Evolutionary conservation across 2,888 invertebrate species (phyloP).

Genomic region (Tridacna crocea): DNA sequence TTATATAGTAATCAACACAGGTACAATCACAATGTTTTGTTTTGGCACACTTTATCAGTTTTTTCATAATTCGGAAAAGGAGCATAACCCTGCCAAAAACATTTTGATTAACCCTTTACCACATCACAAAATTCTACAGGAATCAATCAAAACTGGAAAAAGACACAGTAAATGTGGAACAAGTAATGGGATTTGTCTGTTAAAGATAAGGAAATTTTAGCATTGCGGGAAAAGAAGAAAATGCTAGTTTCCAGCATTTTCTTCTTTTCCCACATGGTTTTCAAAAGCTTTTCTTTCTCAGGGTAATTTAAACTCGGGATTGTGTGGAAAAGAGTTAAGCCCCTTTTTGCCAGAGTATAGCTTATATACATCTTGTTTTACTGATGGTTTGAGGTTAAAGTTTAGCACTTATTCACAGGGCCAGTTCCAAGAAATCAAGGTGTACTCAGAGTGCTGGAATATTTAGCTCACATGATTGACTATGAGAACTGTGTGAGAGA

Average conservation of each 20-base stretch:
- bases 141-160: no score
- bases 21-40: no score
- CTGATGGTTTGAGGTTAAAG: neutral
- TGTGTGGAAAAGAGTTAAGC: neutral
- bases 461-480: slow-evolving; percentile 75
- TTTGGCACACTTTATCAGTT: no score
- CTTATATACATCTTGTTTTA: no score
- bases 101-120: no score
- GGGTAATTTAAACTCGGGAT: neutral
- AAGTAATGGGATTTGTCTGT: no score
- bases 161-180: no score
- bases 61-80: no score
- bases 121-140: no score
- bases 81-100: no score
- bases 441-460: slow-evolving; percentile 72
- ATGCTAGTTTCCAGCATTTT: neutral
- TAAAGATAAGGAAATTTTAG: neutral
- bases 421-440: slow-evolving; percentile 74
- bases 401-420: slow-evolving; percentile 48
- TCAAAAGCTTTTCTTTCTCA: neutral
- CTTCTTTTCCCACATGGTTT: neutral
- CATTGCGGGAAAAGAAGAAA: neutral
- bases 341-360: neutral
- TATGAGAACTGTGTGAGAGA: slow-evolving; percentile 77
- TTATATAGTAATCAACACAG: no score